Conservation (phyloP, 1,140 invertebrate genomes). For the Dendrolimus kikuchii region DNA sequence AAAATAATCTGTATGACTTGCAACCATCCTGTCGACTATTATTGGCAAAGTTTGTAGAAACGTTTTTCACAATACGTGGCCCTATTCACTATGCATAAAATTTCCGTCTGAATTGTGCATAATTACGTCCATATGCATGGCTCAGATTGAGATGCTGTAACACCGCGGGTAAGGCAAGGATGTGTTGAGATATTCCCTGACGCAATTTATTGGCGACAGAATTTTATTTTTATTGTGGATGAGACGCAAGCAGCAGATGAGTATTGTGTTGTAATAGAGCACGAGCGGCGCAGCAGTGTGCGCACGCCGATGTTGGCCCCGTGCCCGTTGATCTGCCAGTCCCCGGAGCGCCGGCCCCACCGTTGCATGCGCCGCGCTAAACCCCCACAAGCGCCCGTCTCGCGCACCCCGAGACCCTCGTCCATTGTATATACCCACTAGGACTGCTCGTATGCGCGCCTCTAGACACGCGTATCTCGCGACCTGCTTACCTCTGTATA, state of each 20-base stretch:
- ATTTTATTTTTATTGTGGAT: slow-evolving; percentile 58
- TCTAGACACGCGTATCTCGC: neutral
- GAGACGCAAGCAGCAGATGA: slow-evolving; percentile 20
- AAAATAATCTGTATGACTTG: too few species aligned
- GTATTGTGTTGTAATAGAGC: slow-evolving; percentile 48
- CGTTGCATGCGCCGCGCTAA: slow-evolving; percentile 45
- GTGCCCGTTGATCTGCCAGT: slow-evolving; percentile 56
- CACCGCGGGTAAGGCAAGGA: slow-evolving; percentile 1
- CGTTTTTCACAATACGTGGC: too few species aligned
- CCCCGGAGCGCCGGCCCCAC: slow-evolving; percentile 44
- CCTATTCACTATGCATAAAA: too few species aligned
- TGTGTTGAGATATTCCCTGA: slow-evolving; percentile 13
- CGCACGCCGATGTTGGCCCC: slow-evolving; percentile 41
- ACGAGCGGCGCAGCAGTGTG: slow-evolving; percentile 41
- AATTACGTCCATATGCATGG: too few species aligned
- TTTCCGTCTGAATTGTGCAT: too few species aligned
- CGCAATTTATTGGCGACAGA: slow-evolving; percentile 26
- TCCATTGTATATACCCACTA: neutral
- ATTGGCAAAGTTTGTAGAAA: too few species aligned
- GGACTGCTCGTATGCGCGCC: neutral
- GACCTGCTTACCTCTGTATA: too few species aligned
- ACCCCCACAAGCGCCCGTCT: slow-evolving; percentile 11
- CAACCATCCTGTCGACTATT: too few species aligned
- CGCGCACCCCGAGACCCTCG: slow-evolving; percentile 1
- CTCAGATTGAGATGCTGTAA: too few species aligned